phyloP scores from a whole-genome alignment of 2,888 invertebrate species.

The Gibbula magus region DNA sequence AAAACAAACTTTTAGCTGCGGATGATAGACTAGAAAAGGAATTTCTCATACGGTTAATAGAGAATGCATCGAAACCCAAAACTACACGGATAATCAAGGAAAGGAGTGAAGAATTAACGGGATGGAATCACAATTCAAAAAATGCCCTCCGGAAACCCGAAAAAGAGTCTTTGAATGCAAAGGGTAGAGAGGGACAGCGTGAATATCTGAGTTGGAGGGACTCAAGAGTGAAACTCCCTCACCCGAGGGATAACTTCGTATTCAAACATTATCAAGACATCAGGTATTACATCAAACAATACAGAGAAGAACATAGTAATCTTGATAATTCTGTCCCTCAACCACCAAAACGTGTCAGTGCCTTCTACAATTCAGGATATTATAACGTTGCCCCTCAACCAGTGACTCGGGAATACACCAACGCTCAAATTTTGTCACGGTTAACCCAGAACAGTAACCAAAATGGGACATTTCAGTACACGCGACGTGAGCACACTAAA shows the following conservation, averaged over 20 bases:
- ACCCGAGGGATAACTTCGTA: conserved; percentile 44
- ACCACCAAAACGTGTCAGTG: not conserved
- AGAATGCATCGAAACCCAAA: conserved; percentile 16
- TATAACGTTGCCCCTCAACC: conserved; percentile 8
- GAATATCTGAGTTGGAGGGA: conserved; percentile 43
- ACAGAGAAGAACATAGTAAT: conserved; percentile 49
- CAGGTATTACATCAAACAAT: conserved; percentile 58
- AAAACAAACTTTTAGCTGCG: conserved; percentile 58
- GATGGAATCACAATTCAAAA: conserved; percentile 58
- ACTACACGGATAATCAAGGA: conserved; percentile 19
- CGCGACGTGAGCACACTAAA: not conserved
- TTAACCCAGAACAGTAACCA: not conserved
- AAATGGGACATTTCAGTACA: conserved; percentile 3
- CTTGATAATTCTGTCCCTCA: not conserved
- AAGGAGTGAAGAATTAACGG: conserved; percentile 47
- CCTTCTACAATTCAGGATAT: not conserved
- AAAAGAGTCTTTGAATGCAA: conserved; percentile 36
- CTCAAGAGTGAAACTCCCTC: not conserved
- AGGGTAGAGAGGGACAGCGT: conserved; percentile 22
- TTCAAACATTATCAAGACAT: conserved; percentile 56
- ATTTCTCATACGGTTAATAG: conserved; percentile 2
- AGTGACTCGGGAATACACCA: not conserved
- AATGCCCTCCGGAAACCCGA: conserved; percentile 51
- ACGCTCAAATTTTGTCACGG: not conserved
- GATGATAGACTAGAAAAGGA: conserved; percentile 49